Conservation (phyloP, 2,797 vertebrate genomes). For the Cyprinodon diabolis region DNA sequence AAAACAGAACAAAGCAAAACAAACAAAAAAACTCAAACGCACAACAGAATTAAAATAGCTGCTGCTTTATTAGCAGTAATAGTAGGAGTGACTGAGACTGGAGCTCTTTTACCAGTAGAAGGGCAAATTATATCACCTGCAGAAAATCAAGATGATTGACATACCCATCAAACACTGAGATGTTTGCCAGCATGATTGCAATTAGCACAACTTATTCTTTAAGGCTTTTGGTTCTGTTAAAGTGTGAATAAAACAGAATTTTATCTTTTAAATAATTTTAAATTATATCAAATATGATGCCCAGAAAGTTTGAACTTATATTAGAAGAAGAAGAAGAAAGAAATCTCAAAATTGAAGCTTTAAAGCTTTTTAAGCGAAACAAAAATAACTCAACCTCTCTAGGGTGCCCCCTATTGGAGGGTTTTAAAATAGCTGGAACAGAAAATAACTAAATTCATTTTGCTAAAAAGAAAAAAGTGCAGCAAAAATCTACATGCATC, state of each 20-base stretch:
- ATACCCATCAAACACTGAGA: not conserved
- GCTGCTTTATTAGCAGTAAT: not conserved
- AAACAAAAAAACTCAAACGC: too few species aligned
- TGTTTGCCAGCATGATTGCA: not conserved
- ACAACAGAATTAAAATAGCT: too few species aligned
- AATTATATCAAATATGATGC: not conserved
- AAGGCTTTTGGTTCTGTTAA: not conserved
- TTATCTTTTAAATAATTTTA: not conserved
- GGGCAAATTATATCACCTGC: not conserved
- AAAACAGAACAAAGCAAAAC: too few species aligned
- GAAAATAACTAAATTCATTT: not conserved
- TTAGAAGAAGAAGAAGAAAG: not conserved
- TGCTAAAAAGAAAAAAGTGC: not conserved
- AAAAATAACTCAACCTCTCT: not conserved
- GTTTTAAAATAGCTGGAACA: not conserved
- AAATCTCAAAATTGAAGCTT: not conserved
- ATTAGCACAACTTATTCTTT: not conserved
- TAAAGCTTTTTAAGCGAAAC: not conserved
- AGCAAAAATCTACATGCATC: not conserved
- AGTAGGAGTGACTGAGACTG: not conserved
- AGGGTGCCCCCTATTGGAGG: not conserved
- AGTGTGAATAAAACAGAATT: not conserved
- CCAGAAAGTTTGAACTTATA: not conserved
- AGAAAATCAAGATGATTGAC: not conserved
- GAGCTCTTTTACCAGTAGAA: not conserved